Percentiles rank a stretch among this genome's conserved stretches.
phyloP scores from a whole-genome alignment of 2,888 invertebrate genomes.

The Chymomyza caudatula region DNA sequence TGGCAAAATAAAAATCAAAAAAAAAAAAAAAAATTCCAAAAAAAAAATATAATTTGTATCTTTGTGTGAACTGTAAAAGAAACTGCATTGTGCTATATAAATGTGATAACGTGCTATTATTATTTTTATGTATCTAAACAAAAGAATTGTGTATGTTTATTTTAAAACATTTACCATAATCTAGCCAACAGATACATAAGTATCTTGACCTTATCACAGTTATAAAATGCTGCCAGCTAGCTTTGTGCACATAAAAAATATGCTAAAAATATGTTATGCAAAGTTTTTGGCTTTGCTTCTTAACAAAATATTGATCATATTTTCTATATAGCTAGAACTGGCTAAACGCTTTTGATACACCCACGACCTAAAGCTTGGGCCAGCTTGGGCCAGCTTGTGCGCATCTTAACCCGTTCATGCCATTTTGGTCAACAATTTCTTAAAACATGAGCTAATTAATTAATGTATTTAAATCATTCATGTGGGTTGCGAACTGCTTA shows the following conservation, averaged over 20 bases:
- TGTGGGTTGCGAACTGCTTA: conserved; percentile 46
- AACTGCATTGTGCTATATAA: not conserved
- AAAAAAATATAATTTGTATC: conserved; percentile 7
- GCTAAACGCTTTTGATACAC: not conserved
- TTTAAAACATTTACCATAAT: not conserved
- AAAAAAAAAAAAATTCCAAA: conserved; percentile 21
- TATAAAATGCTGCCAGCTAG: not conserved
- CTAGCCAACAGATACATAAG: not conserved
- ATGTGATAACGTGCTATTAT: not conserved
- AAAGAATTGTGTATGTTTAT: not conserved
- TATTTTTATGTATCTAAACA: not conserved
- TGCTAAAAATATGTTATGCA: not conserved
- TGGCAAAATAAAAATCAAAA: conserved; percentile 23
- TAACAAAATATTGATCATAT: not conserved
- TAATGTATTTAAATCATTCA: conserved; percentile 41
- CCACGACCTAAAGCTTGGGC: not conserved
- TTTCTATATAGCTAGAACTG: not conserved
- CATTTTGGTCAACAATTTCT: not conserved
- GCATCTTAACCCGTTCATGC: not conserved
- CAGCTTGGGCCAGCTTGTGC: not conserved
- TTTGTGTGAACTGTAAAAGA: not conserved
- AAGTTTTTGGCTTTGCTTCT: no score
- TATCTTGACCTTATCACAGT: not conserved
- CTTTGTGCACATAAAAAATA: not conserved
- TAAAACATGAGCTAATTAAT: conserved; percentile 40